Evolutionary conservation across 2,797 vertebrate genomes (phyloP).

Genomic region (Molossus alvarezi): DNA sequence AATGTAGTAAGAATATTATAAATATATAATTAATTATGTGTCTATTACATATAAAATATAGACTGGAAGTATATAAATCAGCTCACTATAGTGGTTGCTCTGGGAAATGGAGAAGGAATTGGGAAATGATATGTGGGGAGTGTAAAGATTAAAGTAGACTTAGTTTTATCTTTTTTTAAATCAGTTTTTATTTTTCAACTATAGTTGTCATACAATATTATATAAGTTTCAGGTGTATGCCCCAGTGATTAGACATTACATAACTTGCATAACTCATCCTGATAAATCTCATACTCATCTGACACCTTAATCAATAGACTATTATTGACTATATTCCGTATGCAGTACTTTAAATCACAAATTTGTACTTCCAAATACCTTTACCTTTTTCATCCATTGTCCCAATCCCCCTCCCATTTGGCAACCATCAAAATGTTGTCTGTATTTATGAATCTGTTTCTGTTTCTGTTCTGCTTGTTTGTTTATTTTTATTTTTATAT

Average conservation of each 20-base stretch:
- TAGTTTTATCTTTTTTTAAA: background rate
- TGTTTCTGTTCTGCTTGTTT: background rate
- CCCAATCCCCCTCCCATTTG: background rate
- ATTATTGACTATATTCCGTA: too few species aligned
- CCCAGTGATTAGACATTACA: too few species aligned
- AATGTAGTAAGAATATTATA: background rate
- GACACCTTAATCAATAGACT: too few species aligned
- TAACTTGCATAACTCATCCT: too few species aligned
- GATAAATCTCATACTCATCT: too few species aligned
- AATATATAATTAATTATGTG: background rate
- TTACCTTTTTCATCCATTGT: too few species aligned
- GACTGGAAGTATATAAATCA: background rate
- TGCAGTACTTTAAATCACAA: too few species aligned
- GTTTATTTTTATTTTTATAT: background rate
- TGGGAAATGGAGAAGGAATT: background rate
- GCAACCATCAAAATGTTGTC: background rate
- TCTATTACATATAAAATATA: background rate
- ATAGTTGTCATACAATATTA: too few species aligned
- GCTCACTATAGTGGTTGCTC: background rate
- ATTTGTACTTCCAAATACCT: too few species aligned
- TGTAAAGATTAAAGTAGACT: background rate
- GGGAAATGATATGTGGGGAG: background rate
- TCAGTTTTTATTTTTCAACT: too few species aligned
- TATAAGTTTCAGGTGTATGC: too few species aligned
- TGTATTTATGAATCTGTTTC: background rate